These are phyloP conservation scores for Anas georgica DNA, from an alignment of 2,797 vertebrate species.

Conservation along the genomic window DNA sequence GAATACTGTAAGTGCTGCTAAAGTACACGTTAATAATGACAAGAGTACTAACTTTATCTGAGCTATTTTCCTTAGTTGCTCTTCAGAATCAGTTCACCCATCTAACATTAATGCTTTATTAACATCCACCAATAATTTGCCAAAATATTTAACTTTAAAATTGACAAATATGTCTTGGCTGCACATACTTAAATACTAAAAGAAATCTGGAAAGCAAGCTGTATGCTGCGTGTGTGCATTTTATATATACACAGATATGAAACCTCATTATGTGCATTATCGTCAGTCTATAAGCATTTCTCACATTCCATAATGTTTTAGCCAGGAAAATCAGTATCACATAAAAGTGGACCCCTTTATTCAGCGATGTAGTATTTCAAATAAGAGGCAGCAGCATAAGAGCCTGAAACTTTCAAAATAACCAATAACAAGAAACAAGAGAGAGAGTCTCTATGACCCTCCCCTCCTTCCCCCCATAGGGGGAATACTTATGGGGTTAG, in stretches of 20 bases:
- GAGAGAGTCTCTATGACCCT: neutral
- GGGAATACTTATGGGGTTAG: neutral
- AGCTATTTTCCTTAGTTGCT: neutral
- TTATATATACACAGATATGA: neutral
- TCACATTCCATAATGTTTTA: neutral
- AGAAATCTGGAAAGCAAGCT: neutral
- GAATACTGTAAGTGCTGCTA: neutral
- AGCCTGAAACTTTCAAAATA: neutral
- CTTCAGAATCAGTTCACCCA: neutral
- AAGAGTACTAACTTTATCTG: neutral
- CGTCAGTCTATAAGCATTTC: neutral
- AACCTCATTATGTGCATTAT: neutral
- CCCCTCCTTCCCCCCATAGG: too few species aligned
- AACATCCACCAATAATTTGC: neutral
- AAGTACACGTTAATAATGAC: neutral
- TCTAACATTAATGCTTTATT: neutral
- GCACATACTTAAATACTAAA: neutral
- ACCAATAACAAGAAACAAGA: neutral
- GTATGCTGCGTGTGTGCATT: neutral
- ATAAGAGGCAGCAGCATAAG: neutral
- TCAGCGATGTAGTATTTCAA: neutral
- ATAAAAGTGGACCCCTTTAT: neutral
- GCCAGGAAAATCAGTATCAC: neutral
- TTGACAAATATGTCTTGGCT: neutral
- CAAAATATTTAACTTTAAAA: conserved; percentile 49